Percentiles rank a stretch among this genome's conserved stretches.
Conservation (phyloP, 2,113 vertebrate genomes). For the Spea multiplicata region DNA sequence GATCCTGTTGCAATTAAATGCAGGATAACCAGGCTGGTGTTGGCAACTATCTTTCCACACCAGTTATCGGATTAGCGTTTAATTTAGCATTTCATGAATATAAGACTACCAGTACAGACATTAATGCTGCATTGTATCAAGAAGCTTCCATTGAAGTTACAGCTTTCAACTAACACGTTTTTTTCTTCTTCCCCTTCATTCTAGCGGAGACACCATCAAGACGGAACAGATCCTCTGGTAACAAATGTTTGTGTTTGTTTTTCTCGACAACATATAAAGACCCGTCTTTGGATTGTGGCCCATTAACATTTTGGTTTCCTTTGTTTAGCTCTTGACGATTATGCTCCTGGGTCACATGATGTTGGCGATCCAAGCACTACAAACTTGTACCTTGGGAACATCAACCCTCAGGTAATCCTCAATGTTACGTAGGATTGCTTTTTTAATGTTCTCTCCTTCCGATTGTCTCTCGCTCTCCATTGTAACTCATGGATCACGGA, state of each 20-base stretch:
- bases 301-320: constrained; percentile 35
- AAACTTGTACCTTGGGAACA: constrained; percentile 97
- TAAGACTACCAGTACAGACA: too few relatives aligned
- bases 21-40: too few relatives aligned
- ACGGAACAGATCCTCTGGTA: constrained; percentile 97
- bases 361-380: constrained; percentile 97
- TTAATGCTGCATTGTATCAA: too few relatives aligned
- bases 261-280: constrained; percentile 39
- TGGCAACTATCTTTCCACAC: too few relatives aligned
- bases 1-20: too few relatives aligned
- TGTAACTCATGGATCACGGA: not conserved
- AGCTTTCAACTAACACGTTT: not conserved
- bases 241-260: constrained; percentile 62
- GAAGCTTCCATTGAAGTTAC: not conserved
- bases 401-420: constrained; percentile 90
- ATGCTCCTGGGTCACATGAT: constrained; percentile 95
- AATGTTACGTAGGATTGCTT: not conserved
- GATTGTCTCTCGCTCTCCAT: not conserved
- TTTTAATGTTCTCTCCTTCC: too few relatives aligned
- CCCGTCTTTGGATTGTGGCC: constrained; percentile 31
- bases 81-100: too few relatives aligned
- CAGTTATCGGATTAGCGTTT: too few relatives aligned
- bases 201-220: constrained; percentile 94
- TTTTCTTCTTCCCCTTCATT: constrained; percentile 69
- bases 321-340: constrained; percentile 88